Conservation (phyloP, 2,113 vertebrate genomes). For the Apus apus region DNA sequence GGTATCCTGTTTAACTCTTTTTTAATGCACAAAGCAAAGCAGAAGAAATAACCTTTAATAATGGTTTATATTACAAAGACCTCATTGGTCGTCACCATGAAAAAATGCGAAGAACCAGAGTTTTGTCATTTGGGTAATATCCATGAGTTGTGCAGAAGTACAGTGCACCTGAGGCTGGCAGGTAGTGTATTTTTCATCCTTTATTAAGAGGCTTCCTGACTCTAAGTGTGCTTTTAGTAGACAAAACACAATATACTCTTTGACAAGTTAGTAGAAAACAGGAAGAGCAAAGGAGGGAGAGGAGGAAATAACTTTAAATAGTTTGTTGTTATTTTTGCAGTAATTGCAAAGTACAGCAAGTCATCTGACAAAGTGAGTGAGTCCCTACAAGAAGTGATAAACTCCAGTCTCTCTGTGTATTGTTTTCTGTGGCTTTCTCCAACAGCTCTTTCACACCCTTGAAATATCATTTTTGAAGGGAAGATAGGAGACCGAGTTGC, state of each 20-base stretch:
- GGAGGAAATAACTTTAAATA: slow-evolving; percentile 44
- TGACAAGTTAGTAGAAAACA: not conserved
- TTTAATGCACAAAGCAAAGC: not conserved
- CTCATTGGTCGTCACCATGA: rapidly evolving
- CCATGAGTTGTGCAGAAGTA: not conserved
- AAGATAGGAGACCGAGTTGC: slow-evolving; percentile 49
- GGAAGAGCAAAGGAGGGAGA: not conserved
- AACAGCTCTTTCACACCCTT: slow-evolving; percentile 63
- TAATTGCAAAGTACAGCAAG: slow-evolving; percentile 56
- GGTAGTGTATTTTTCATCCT: not conserved
- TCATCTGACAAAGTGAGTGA: slow-evolving; percentile 62
- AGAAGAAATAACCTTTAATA: not conserved
- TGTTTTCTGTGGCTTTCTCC: slow-evolving; percentile 61
- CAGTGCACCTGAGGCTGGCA: not conserved
- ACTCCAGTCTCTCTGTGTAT: not conserved
- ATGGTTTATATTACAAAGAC: not conserved
- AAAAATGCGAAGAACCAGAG: not conserved
- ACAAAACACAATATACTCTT: not conserved
- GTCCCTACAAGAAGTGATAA: slow-evolving; percentile 34
- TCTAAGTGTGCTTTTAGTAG: not conserved
- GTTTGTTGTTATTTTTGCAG: slow-evolving; percentile 65
- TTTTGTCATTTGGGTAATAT: not conserved
- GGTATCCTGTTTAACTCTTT: not conserved
- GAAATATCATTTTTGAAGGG: slow-evolving; percentile 64
- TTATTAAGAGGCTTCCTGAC: not conserved